Evolutionary conservation across 2,113 vertebrate genomes (phyloP).

Genomic region (Lophotis ruficrista): DNA sequence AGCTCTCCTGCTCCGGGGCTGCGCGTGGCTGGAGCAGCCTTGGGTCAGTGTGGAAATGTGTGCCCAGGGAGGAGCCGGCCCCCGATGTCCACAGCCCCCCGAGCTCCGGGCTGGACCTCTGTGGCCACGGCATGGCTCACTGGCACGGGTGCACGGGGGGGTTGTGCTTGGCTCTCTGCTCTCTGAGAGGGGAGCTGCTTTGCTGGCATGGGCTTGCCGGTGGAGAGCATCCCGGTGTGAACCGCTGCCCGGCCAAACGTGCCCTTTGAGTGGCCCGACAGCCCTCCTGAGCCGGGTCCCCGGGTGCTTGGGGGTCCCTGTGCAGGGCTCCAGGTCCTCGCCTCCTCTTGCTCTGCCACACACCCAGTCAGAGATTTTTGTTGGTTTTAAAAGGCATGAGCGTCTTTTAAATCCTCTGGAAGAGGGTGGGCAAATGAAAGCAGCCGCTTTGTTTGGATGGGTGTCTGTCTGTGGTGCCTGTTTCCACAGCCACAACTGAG

Average conservation of each 20-base stretch:
- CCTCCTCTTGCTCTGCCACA: background rate
- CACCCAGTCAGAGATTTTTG: background rate
- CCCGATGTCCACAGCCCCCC: fast-evolving
- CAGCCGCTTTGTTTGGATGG: background rate
- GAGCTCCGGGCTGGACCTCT: background rate
- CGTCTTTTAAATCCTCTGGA: background rate
- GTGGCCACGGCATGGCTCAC: fast-evolving
- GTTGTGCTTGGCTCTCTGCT: background rate
- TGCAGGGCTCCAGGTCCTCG: background rate
- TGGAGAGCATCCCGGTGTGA: background rate
- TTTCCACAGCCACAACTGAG: background rate
- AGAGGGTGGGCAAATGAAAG: background rate
- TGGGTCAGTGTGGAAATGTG: fast-evolving
- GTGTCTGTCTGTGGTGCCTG: background rate
- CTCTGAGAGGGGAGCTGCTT: background rate
- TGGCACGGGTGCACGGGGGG: no score
- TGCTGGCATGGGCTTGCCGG: background rate
- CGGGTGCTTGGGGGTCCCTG: background rate
- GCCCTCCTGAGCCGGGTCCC: background rate
- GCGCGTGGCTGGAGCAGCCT: fast-evolving
- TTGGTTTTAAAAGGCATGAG: background rate
- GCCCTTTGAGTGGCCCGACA: background rate
- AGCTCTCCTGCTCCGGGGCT: background rate
- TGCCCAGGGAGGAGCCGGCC: background rate
- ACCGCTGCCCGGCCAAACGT: fast-evolving